Evolutionary conservation across 2,888 invertebrate genomes (phyloP).

Genomic region (Drosophila stalkeri): DNA sequence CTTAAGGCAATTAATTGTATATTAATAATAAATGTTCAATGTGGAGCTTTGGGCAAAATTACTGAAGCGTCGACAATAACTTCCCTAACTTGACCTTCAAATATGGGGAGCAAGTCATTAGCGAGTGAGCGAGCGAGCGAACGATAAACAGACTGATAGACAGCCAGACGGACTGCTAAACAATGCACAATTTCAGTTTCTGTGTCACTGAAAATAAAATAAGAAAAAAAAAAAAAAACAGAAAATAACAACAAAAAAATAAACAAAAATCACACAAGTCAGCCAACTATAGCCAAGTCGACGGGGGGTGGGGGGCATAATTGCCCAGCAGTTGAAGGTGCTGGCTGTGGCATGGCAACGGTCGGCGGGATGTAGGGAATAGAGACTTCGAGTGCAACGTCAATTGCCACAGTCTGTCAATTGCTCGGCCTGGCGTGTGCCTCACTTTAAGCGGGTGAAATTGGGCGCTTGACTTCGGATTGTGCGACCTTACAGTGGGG

Average conservation of each 20-base stretch:
- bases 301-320: conserved; percentile 59
- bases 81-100: conserved; percentile 81
- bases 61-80: conserved; percentile 82
- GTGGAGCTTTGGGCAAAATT: conserved; percentile 78
- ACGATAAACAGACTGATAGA: conserved; percentile 27
- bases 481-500: conserved; percentile 50
- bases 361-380: not conserved
- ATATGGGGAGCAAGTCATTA: conserved; percentile 69
- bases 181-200: conserved; percentile 84
- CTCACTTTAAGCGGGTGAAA: conserved; percentile 47
- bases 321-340: conserved; percentile 59
- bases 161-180: conserved; percentile 51
- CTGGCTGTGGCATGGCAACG: conserved; percentile 26
- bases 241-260: not conserved
- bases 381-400: conserved; percentile 23
- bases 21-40: conserved; percentile 77
- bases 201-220: conserved; percentile 81
- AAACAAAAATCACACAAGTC: conserved; percentile 82
- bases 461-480: conserved; percentile 51
- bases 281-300: conserved; percentile 78
- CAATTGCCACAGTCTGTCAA: conserved; percentile 56
- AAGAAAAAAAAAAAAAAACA: conserved; percentile 54
- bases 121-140: conserved; percentile 36
- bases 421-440: conserved; percentile 54
- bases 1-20: conserved; percentile 78